Conservation (phyloP, 2,113 vertebrate genomes). For the Okapia johnstoni region DNA sequence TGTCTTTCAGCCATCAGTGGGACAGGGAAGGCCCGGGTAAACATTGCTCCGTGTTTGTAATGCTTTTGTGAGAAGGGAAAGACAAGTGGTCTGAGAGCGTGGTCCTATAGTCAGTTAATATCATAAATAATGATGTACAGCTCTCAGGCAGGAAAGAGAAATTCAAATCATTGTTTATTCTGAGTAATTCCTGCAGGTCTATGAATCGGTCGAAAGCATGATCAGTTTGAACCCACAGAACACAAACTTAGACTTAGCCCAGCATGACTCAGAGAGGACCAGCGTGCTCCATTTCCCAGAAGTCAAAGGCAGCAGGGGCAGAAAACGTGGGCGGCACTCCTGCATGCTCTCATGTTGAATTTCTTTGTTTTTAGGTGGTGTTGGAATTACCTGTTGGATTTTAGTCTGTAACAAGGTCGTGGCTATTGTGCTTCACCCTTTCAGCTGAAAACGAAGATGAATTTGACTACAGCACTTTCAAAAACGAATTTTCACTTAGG, state of each 20-base stretch:
- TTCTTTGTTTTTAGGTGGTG: slow-evolving; percentile 87
- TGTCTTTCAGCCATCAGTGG: neutral
- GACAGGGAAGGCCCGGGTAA: neutral
- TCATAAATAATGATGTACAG: accelerated
- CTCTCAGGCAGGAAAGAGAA: neutral
- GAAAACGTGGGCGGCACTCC: neutral
- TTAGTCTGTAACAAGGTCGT: slow-evolving; percentile 99
- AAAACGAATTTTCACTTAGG: neutral
- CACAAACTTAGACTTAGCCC: too few species aligned
- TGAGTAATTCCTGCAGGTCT: neutral
- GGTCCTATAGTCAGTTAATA: neutral
- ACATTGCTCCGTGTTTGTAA: neutral
- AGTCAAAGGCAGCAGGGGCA: neutral
- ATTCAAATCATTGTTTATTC: accelerated
- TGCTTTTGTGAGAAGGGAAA: neutral
- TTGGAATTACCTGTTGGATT: slow-evolving; percentile 98
- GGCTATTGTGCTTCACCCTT: slow-evolving; percentile 88
- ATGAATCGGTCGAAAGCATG: neutral
- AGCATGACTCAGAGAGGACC: neutral
- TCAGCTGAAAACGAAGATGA: slow-evolving; percentile 83
- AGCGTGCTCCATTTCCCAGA: accelerated
- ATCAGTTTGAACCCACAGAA: accelerated
- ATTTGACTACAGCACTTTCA: neutral
- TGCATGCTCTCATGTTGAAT: accelerated
- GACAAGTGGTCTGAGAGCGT: neutral